Evolutionary conservation across 2,113 vertebrate genomes (phyloP), one percentile per base, ranked within the genome.

Genomic region (Caretta caretta): DNA sequence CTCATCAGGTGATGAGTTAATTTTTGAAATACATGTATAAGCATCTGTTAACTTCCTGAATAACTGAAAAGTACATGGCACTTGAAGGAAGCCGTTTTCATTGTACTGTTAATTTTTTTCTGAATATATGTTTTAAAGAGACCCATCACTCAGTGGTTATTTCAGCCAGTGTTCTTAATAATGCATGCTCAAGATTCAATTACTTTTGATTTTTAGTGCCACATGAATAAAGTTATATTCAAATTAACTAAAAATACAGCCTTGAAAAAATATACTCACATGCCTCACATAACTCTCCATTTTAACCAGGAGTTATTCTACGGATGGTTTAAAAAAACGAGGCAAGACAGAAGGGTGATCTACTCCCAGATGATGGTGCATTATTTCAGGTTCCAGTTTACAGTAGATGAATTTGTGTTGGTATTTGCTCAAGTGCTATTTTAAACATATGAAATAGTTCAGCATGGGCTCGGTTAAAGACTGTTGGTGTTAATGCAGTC

Each of bases 381-480:
- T 96, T 94, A 59, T 69, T 92, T 90, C 65, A 92, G 90, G 86
- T 59, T 96, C 53, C 65, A 65, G 87, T 93, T 96, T 96, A 94
- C 79, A 85, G 91, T 79, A 91, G 25, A 57, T 84, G 49, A 75
- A 8, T 91, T 94, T 94, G 72, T 86, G 83, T 54, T 96, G 94
- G 31, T 57, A 35, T 90, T 95, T 96, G 17, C 38, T 94, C n/a
- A 84, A 62, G 69, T 91, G 78, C 50, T 94, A 6, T 84, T 96
- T 95, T 84, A 88, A 83, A 92, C 84, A 97, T 94, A 92, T 96
- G 96, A 96, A 95, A 89, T 95, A 93, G 69, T 24, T 46, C 51
- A 76, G 14, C 89, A 56, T 84, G 54, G 80, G 59, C 54, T 95
- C 56, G 92, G 62, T 90, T 94, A 86, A 84, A 87, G 89, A 90